phyloP scores from a whole-genome alignment of 92 coral and sea anemone species.

The Parazoanthus atlanticus region DNA sequence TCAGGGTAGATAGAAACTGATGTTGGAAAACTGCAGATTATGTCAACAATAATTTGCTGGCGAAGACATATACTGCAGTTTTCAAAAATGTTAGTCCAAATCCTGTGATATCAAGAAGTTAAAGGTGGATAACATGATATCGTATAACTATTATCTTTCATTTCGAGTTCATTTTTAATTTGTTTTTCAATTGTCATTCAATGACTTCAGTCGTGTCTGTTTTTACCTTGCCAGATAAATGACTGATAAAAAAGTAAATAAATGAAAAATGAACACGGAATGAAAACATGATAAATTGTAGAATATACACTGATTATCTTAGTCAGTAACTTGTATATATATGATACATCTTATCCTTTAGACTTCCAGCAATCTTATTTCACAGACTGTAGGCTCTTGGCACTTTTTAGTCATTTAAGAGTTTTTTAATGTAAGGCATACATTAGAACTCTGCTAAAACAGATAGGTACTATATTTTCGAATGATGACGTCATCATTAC shows the following conservation, averaged over 20 bases:
- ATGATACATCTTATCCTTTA: constrained; percentile 2
- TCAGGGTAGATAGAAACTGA: constrained; percentile 22
- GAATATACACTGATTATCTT: constrained; percentile 17
- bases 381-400: constrained; percentile 10
- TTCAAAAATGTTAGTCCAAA: constrained; percentile 26
- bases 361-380: constrained; percentile 18
- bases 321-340: constrained; percentile 4
- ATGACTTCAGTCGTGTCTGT: constrained; percentile 20
- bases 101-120: constrained; percentile 29
- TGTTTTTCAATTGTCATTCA: constrained; percentile 25
- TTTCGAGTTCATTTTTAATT: constrained; percentile 20
- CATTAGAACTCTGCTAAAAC: constrained; percentile 5
- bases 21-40: constrained; percentile 28
- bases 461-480: constrained; percentile 3
- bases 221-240: constrained; percentile 21
- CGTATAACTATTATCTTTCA: constrained; percentile 6
- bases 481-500: constrained; percentile 14
- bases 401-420: constrained; percentile 1
- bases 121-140: constrained; percentile 20
- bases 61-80: constrained; percentile 16
- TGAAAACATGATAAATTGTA: not conserved
- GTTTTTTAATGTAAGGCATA: constrained; percentile 5
- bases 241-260: constrained; percentile 13
- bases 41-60: constrained; percentile 22
- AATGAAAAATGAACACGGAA: constrained; percentile 21